These are phyloP conservation scores for Megalurothrips usitatus DNA, from an alignment of 2,888 invertebrate genomes.

Conservation along the genomic window DNA sequence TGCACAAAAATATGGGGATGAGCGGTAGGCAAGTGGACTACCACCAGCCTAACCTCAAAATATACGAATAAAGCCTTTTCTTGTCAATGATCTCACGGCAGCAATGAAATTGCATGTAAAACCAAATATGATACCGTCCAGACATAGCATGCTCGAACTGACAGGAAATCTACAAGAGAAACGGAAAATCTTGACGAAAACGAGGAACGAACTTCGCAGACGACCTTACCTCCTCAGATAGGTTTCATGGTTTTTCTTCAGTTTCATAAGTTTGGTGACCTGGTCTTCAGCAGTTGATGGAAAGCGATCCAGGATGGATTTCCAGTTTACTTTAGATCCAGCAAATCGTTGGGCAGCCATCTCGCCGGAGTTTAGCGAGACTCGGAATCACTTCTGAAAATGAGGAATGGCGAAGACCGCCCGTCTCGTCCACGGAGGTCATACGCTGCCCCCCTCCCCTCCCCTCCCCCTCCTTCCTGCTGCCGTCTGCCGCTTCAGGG, in stretches of 20 bases:
- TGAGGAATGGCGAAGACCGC: background rate
- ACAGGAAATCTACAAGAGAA: background rate
- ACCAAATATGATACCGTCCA: background rate
- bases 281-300: background rate
- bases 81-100: too few species aligned
- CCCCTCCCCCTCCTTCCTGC: background rate
- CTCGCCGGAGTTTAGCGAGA: background rate
- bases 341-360: background rate
- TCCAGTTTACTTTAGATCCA: background rate
- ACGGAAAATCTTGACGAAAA: background rate
- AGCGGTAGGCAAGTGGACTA: background rate
- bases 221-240: conserved; percentile 11
- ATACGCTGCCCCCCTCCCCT: background rate
- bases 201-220: background rate
- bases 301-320: background rate
- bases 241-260: background rate
- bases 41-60: background rate
- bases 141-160: background rate
- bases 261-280: background rate
- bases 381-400: background rate
- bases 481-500: background rate
- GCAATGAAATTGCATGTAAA: background rate
- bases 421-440: conserved; percentile 11
- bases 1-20: too few species aligned
- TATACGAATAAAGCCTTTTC: background rate